phyloP scores from a whole-genome alignment of 2,113 vertebrate species.

The Gavia stellata region DNA sequence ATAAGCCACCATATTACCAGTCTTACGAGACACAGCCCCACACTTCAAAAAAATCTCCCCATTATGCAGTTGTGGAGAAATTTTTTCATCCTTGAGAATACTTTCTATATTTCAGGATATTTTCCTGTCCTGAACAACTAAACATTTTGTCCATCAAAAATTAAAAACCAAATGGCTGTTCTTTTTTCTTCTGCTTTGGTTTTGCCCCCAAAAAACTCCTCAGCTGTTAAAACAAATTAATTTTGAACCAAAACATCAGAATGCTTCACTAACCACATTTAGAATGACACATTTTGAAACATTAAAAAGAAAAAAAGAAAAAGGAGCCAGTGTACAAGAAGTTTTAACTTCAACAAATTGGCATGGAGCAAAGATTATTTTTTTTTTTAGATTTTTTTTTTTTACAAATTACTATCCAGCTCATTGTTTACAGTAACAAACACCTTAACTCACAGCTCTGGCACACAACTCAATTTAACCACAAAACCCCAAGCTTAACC shows the following conservation, averaged over 20 bases:
- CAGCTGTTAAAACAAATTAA: not conserved
- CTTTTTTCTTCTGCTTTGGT: not conserved
- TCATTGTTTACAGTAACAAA: not conserved
- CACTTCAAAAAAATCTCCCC: not conserved
- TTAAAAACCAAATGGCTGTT: not conserved
- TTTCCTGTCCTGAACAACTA: not conserved
- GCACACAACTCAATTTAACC: not conserved
- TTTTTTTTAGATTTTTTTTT: not conserved
- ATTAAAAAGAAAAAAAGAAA: not conserved
- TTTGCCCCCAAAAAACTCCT: not conserved
- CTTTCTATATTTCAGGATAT: not conserved
- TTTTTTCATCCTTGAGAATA: not conserved
- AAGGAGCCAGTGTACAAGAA: not conserved
- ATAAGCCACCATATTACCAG: not conserved
- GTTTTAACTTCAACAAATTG: not conserved
- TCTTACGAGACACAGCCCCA: not conserved
- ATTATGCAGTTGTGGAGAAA: not conserved
- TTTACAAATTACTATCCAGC: not conserved
- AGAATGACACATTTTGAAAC: not conserved
- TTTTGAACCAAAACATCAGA: not conserved
- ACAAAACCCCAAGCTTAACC: not conserved
- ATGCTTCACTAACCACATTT: not conserved
- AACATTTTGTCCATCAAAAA: not conserved
- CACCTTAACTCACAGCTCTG: not conserved
- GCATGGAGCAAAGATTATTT: not conserved